Conservation (phyloP, 2,113 vertebrate species). For the Stictonetta naevosa region DNA sequence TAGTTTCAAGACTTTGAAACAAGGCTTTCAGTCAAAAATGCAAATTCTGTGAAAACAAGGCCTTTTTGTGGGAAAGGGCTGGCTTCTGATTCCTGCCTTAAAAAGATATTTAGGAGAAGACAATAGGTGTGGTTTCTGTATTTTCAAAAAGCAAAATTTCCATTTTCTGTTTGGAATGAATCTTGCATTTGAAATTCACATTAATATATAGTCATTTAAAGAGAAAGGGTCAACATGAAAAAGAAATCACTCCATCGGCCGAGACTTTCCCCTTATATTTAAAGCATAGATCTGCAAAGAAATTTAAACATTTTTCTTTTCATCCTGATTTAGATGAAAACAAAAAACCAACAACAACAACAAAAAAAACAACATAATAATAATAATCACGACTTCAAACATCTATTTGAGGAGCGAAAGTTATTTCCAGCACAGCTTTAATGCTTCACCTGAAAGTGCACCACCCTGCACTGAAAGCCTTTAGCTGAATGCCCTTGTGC, state of each 20-base stretch:
- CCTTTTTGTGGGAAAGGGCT: conserved; percentile 62
- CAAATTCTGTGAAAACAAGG: conserved; percentile 53
- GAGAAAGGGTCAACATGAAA: conserved; percentile 2
- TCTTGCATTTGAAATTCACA: background rate
- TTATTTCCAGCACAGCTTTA: conserved; percentile 18
- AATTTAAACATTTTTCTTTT: background rate
- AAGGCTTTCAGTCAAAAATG: conserved; percentile 64
- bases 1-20: conserved; percentile 60
- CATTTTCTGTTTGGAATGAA: conserved; percentile 42
- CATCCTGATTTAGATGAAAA: background rate
- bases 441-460: background rate
- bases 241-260: background rate
- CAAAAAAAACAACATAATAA: too few species aligned
- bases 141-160: conserved; percentile 59
- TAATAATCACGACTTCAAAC: background rate
- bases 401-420: background rate
- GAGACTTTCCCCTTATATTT: background rate
- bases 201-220: background rate
- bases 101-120: conserved; percentile 36
- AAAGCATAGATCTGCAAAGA: background rate
- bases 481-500: background rate
- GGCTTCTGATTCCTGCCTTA: conserved; percentile 42
- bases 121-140: conserved; percentile 46
- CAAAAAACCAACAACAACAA: background rate
- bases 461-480: background rate